Evolutionary conservation across 2,113 vertebrate genomes (phyloP).

Genomic region (Coracopsis vasa): DNA sequence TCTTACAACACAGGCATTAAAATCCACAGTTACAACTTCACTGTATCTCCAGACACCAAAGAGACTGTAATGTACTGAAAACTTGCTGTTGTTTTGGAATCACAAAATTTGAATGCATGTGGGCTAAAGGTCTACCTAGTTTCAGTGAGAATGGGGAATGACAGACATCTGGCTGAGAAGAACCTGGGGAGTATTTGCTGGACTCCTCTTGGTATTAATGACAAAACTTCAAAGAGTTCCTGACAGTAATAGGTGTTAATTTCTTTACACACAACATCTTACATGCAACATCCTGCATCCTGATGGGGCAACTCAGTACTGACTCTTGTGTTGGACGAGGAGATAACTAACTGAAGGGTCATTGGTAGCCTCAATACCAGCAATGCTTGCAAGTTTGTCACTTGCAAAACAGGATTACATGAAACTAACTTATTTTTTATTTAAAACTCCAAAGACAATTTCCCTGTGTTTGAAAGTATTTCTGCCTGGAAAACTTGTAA

Average conservation of each 20-base stretch:
- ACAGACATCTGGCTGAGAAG: not conserved
- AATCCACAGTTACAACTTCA: not conserved
- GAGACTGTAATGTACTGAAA: not conserved
- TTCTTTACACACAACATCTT: not conserved
- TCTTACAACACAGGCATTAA: not conserved
- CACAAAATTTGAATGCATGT: not conserved
- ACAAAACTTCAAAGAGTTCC: slow-evolving; percentile 19
- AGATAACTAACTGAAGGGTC: not conserved
- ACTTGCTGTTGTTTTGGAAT: not conserved
- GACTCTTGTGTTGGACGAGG: not conserved
- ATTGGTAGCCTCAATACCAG: not conserved
- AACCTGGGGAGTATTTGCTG: not conserved
- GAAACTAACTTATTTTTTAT: not conserved
- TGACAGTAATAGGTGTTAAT: slow-evolving; percentile 10
- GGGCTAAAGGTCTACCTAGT: not conserved
- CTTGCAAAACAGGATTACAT: not conserved
- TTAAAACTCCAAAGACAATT: not conserved
- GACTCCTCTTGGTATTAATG: not conserved
- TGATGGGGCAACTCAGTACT: not conserved
- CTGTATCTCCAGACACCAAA: not conserved
- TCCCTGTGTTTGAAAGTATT: not conserved
- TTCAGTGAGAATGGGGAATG: not conserved
- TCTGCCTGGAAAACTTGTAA: not conserved
- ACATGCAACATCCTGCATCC: not conserved
- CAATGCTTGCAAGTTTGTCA: not conserved